Conservation (phyloP, 2,888 invertebrate genomes). For the Drosophila sordidula region DNA sequence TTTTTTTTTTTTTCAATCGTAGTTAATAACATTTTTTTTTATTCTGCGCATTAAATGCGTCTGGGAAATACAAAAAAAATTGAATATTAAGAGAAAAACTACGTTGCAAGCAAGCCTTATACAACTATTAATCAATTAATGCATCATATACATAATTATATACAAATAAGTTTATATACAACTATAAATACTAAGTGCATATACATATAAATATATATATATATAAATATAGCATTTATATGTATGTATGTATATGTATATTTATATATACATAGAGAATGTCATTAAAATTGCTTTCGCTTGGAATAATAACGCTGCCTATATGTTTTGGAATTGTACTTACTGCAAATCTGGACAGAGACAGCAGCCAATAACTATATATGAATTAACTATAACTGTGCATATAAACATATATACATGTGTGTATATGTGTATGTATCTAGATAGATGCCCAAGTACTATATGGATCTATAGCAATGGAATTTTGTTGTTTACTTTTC, state of each 20-base stretch:
- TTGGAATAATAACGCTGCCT: slow-evolving; percentile 45
- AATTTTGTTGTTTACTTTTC: slow-evolving; percentile 18
- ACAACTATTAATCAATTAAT: slow-evolving; percentile 63
- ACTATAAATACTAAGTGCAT: slow-evolving; percentile 28
- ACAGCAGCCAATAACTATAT: slow-evolving; percentile 31
- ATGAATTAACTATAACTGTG: slow-evolving; percentile 5
- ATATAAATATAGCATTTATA: slow-evolving; percentile 2
- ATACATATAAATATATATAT: slow-evolving; percentile 13
- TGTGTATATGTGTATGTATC: not conserved
- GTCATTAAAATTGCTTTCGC: slow-evolving; percentile 58
- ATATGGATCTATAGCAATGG: slow-evolving; percentile 11
- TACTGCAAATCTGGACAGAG: slow-evolving; percentile 42
- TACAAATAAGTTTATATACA: slow-evolving; percentile 35
- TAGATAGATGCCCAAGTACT: slow-evolving; percentile 9
- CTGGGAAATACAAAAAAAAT: slow-evolving; percentile 16
- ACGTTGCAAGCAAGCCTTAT: slow-evolving; percentile 67
- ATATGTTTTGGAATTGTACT: slow-evolving; percentile 55
- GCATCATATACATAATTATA: slow-evolving; percentile 26
- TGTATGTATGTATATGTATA: slow-evolving; percentile 14
- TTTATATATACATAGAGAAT: slow-evolving; percentile 40
- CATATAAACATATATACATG: slow-evolving; percentile 5
- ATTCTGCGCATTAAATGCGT: slow-evolving; percentile 71
- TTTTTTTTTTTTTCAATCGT: slow-evolving; percentile 25
- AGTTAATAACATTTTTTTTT: slow-evolving; percentile 13
- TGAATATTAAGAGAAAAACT: slow-evolving; percentile 38